phyloP scores from a whole-genome alignment of 2,113 vertebrate species.

The Phrynosoma blainvillii region DNA sequence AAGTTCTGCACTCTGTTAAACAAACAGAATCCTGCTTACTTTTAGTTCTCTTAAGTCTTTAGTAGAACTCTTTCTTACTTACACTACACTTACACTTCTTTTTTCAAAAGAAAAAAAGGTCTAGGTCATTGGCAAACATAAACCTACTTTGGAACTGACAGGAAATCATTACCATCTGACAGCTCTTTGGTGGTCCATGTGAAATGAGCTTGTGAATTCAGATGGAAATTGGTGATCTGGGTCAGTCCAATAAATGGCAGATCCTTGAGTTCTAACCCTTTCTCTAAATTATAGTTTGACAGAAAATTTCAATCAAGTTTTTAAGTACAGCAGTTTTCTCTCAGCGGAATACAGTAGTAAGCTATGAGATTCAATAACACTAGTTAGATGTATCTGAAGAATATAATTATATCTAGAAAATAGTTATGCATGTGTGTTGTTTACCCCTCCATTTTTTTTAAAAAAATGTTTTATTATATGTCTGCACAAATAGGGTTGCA shows the following conservation, averaged over 20 bases:
- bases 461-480: too few relatives aligned
- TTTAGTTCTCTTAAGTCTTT: not conserved
- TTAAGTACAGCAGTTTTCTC: not conserved
- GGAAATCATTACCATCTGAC: conserved; percentile 18
- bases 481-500: too few relatives aligned
- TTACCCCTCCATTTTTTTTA: not conserved
- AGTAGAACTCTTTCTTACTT: not conserved
- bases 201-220: not conserved
- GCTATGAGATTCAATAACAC: not conserved
- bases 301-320: not conserved
- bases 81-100: too few relatives aligned
- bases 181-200: not conserved
- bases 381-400: not conserved
- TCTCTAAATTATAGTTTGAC: conserved; percentile 12
- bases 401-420: not conserved
- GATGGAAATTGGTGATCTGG: not conserved
- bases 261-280: not conserved
- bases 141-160: not conserved
- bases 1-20: conserved; percentile 37
- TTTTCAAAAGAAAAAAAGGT: not conserved
- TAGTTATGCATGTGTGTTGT: not conserved
- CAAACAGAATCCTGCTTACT: conserved; percentile 30
- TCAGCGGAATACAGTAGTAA: not conserved
- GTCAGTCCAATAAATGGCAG: conserved; percentile 4
- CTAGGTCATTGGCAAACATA: not conserved